These are phyloP conservation scores for Pachypanchax playfairii DNA, from an alignment of 2,113 vertebrate species.

Conservation along the genomic window DNA sequence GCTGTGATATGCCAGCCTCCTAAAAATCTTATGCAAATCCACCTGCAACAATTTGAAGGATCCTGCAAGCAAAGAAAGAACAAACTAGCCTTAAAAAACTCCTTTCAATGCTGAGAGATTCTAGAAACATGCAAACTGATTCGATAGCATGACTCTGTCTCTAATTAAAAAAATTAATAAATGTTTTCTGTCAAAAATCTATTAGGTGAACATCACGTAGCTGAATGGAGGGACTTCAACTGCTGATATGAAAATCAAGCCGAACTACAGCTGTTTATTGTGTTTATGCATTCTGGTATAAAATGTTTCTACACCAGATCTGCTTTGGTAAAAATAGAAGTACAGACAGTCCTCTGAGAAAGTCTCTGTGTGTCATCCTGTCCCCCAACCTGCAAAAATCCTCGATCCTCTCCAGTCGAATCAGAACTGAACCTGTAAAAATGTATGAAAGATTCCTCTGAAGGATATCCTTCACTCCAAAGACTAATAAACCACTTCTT, in stretches of 20 bases:
- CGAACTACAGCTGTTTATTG: too few species aligned
- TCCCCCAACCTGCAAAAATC: conserved; percentile 2
- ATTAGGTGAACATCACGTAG: neutral
- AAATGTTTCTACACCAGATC: neutral
- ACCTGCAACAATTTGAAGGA: neutral
- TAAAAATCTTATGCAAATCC: too few species aligned
- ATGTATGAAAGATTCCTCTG: conserved; percentile 24
- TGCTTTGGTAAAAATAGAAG: conserved; percentile 1
- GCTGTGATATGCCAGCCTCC: neutral
- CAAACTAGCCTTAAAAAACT: neutral
- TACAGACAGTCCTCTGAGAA: neutral
- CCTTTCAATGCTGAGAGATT: neutral
- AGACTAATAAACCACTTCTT: conserved; percentile 46
- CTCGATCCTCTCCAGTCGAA: neutral
- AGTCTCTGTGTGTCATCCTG: neutral
- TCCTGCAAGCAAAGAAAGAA: neutral
- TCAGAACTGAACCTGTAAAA: conserved; percentile 4
- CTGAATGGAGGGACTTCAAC: neutral
- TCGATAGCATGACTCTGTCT: neutral
- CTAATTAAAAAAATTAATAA: neutral
- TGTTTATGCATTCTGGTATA: neutral
- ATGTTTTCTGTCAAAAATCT: neutral
- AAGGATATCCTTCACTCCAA: conserved; percentile 22
- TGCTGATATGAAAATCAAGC: neutral
- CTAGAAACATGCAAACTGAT: neutral